Percentiles rank a stretch among this genome's conserved stretches.
Conservation (phyloP, 2,888 invertebrate species). For the Elegia similella region DNA sequence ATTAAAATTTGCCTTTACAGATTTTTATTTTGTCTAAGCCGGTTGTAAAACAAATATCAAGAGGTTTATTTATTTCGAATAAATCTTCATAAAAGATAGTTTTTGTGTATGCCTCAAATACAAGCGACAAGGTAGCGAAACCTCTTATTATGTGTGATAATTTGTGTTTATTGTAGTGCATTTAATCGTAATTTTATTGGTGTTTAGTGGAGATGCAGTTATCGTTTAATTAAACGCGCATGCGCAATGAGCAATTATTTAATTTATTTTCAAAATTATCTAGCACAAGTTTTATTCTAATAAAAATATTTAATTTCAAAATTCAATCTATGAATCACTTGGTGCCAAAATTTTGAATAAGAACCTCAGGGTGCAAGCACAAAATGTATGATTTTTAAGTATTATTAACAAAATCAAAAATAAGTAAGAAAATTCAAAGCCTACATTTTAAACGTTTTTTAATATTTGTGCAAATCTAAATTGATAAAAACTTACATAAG, state of each 20-base stretch:
- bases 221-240: not conserved
- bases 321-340: not conserved
- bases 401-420: not conserved
- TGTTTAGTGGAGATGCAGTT: conserved; percentile 6
- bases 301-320: not conserved
- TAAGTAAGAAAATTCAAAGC: not conserved
- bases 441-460: not conserved
- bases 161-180: not conserved
- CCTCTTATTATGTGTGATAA: not conserved
- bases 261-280: not conserved
- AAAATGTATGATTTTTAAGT: no score
- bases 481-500: not conserved
- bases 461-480: not conserved
- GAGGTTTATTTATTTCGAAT: no score
- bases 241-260: not conserved
- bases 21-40: no score
- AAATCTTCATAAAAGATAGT: not conserved
- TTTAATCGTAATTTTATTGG: not conserved
- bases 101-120: not conserved
- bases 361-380: not conserved
- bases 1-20: no score
- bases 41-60: no score
- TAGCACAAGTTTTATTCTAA: not conserved
- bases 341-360: not conserved
- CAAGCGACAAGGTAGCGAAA: not conserved